phyloP scores from a whole-genome alignment of 2,888 invertebrate species.

The Chaetoderma sp. region DNA sequence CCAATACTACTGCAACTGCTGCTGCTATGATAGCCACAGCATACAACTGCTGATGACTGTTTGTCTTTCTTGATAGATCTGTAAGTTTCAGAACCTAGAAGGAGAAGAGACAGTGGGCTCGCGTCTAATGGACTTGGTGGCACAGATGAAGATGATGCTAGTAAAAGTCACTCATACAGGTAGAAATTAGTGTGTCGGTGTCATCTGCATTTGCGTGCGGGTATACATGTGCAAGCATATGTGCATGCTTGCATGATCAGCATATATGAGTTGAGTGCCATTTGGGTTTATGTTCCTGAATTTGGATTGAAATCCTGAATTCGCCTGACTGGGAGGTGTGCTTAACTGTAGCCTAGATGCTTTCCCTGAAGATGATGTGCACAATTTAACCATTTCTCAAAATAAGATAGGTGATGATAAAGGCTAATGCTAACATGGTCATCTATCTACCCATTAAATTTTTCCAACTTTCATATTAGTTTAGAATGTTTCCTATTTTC shows the following conservation, averaged over 20 bases:
- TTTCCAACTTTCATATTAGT: too few relatives aligned
- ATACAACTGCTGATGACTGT: too few relatives aligned
- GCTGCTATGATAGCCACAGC: too few relatives aligned
- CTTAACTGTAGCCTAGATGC: background rate
- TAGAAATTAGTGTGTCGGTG: too few relatives aligned
- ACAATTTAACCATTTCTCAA: too few relatives aligned
- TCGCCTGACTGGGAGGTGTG: background rate
- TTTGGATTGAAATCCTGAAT: background rate
- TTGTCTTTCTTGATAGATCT: conserved; percentile 43
- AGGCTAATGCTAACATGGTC: too few relatives aligned
- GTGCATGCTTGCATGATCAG: background rate
- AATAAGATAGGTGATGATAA: too few relatives aligned
- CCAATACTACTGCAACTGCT: too few relatives aligned
- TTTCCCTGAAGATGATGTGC: background rate
- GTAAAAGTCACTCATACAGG: conserved; percentile 51
- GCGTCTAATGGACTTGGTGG: conserved; percentile 55
- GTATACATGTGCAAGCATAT: background rate
- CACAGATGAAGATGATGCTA: conserved; percentile 58
- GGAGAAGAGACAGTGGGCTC: conserved; percentile 57
- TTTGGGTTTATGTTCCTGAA: background rate
- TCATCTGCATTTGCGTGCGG: too few relatives aligned
- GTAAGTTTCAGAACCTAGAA: conserved; percentile 60
- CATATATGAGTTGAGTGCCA: too few relatives aligned
- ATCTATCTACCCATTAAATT: too few relatives aligned
- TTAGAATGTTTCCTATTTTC: too few relatives aligned